Evolutionary conservation across 2,113 vertebrate species (phyloP), one percentile per base, ranked within the genome.

Genomic region (Brienomyrus longianalis): DNA sequence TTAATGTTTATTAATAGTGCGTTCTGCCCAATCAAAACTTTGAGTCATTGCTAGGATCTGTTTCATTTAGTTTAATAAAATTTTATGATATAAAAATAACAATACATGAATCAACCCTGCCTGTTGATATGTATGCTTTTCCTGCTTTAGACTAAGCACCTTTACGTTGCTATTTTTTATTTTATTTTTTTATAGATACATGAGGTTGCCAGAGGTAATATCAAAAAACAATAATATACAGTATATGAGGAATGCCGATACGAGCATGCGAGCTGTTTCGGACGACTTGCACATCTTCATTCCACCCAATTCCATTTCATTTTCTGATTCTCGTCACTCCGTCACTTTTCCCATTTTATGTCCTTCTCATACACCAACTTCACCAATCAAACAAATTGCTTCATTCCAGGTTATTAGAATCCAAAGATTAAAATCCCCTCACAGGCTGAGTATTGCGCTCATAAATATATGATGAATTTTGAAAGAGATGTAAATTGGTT

Each of bases 401-500:
- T 52, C 45, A 47, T 83, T 83, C 54, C 19, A 39, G 27, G 51
- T n/a, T 11, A 35, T 87, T 51, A 54, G 51, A 52, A 87, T 87
- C 27, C 85, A 8, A 17, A 87, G 85, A 39, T 31, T 56, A 50
- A 27, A 31, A 52, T 86, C 84, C 84, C 27, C 47, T 47, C 83
- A 4, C 47, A 35, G 50, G 11, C 51, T 9, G 50, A 15, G 51
- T 9, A 2, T 39, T 31, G 11, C 15, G 27, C 50, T 54, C 85
- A 87, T 87, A 54, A 87, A 87, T 87, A 54, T 54, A 56, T 15
- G 15, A 54, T 87, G 31, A 87, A 87, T 87, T 56, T 39, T 23
- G 35, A 80, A 83, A 52, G 48, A 86, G 51, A 86, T 86, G 50
- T 51, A 51, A 86, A 86, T 86, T 86, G 83, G 43, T 86, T 35